phyloP scores from a whole-genome alignment of 2,797 vertebrate genomes.

The Sandelia bainsii region DNA sequence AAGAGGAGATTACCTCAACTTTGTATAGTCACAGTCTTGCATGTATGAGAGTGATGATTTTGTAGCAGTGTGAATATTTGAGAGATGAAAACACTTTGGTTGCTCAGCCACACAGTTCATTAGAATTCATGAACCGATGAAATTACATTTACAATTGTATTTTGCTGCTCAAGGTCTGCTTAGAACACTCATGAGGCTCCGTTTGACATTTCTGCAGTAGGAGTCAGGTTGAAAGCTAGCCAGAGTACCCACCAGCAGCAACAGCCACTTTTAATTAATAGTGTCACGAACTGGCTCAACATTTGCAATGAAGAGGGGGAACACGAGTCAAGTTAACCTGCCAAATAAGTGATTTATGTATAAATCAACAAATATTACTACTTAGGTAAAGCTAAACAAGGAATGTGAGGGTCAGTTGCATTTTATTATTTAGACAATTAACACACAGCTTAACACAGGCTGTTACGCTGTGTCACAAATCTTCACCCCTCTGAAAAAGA shows the following conservation, averaged over 20 bases:
- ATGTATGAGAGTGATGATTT: slow-evolving; percentile 11
- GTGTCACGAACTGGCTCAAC: no score
- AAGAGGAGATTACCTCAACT: slow-evolving; percentile 7
- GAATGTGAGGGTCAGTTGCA: no score
- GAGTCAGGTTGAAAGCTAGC: slow-evolving; percentile 28
- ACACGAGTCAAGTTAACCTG: no score
- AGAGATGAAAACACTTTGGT: slow-evolving; percentile 22
- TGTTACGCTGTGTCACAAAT: no score
- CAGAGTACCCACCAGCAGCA: neutral
- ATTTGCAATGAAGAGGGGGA: no score
- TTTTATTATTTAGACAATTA: no score
- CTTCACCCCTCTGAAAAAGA: no score
- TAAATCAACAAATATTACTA: no score
- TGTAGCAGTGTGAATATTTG: slow-evolving; percentile 12
- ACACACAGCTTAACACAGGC: no score
- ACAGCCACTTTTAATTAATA: no score
- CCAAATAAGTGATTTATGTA: no score
- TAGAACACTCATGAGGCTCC: slow-evolving; percentile 33
- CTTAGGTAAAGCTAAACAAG: no score
- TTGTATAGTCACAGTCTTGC: neutral
- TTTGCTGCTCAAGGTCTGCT: slow-evolving; percentile 36
- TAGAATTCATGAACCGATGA: slow-evolving; percentile 40
- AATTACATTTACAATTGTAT: slow-evolving; percentile 50
- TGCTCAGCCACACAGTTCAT: slow-evolving; percentile 9
- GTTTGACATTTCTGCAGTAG: slow-evolving; percentile 43